Evolutionary conservation across 2,888 invertebrate genomes (phyloP).

Genomic region (Anaspis maculata): DNA sequence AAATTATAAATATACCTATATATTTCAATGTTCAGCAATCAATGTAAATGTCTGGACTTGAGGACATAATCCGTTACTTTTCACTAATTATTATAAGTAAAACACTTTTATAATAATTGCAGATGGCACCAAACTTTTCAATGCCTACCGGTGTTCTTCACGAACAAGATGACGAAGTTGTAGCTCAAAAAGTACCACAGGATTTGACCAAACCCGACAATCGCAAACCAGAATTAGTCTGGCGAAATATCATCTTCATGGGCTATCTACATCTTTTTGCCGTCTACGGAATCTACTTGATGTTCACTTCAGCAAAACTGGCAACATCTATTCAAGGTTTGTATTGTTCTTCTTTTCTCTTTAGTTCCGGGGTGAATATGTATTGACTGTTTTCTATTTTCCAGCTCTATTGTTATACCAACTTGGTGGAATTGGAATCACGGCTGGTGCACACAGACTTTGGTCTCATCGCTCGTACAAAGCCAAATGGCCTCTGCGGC

Average conservation of each 20-base stretch:
- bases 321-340: constrained; percentile 65
- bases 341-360: no score
- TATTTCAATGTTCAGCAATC: no score
- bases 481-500: constrained; percentile 79
- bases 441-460: constrained; percentile 92
- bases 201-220: constrained; percentile 41
- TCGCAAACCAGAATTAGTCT: constrained; percentile 57
- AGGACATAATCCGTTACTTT: no score
- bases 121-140: constrained; percentile 37
- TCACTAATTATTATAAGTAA: no score
- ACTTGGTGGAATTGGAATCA: constrained; percentile 81
- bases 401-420: constrained; percentile 67
- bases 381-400: constrained; percentile 29
- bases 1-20: no score
- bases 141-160: constrained; percentile 53
- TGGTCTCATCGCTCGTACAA: constrained; percentile 97
- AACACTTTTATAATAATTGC: background rate
- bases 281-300: constrained; percentile 65
- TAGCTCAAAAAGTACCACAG: constrained; percentile 18
- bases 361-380: background rate
- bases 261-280: constrained; percentile 67
- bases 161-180: constrained; percentile 55
- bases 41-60: no score
- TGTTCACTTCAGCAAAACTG: constrained; percentile 66
- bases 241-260: constrained; percentile 78